Base-by-base conservation (phyloP, 2,888 invertebrate genomes). In the Thymelicus sylvestris region DNA sequence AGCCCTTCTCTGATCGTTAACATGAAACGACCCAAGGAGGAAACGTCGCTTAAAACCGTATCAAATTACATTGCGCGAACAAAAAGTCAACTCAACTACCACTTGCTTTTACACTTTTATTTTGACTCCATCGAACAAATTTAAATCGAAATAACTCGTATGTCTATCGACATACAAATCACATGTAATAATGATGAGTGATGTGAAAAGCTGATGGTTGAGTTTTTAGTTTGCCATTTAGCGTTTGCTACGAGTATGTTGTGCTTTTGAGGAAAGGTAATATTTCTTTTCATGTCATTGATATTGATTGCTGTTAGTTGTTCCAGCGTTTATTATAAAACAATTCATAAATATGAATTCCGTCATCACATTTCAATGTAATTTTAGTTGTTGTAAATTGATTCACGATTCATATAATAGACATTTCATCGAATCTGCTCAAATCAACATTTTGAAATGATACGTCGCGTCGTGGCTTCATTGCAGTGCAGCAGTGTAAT, bases 21-120 rank as follows among this genome's bases (percentile, higher is more conserved):
- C 64, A 65, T 60, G 60, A 65, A 50, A 59, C 64, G 59, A 59
- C 60, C 64, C 50, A 59, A 70, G 69, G 65, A 70, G 69, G 69
- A 70, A 70, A 70, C 60, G 64, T 65, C 39, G 59, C 59, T 69
- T 70, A 65, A 70, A 65, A 60, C 64, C 64, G 65, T 69, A 70
- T 70, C 64, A 70, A 70, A 70, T 70, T 50, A 60, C 64, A 69
- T 59, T 57, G 69, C 57, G 50, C 70, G 64, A 65, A 47, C 69
- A 65, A 70, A 70, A 65, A 70, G 64, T 57, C 70, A 8, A 50
- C 59, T 55, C 44, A 44, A 66, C 66, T 63, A 57, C 63, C 63
- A 63, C 63, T 41, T 4, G 55, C 38, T 63, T 57, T 57, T 50
- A 63, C 38, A 38, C 55, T 57, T 47, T 63, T 48, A 57, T 69